Percentiles rank a stretch among this genome's conserved stretches.
phyloP scores from a whole-genome alignment of 2,797 vertebrate genomes.

The Erethizon dorsatum region DNA sequence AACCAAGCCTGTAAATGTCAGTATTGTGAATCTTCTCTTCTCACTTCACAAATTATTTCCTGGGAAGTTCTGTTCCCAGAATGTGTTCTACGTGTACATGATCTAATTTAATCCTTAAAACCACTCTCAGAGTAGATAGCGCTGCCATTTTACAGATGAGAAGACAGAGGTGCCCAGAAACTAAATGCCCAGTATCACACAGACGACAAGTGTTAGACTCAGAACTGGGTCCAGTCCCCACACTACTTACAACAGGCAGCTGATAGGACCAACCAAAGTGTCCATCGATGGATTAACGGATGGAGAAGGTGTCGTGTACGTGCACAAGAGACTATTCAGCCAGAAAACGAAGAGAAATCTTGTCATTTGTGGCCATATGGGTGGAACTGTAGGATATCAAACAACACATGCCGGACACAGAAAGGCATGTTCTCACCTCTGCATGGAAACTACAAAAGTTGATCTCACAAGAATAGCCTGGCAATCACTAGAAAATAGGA shows the following conservation, averaged over 20 bases:
- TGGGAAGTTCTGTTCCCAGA: background rate
- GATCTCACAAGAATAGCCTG: background rate
- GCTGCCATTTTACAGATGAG: background rate
- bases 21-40: background rate
- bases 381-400: background rate
- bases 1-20: background rate
- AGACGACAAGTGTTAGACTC: background rate
- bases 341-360: background rate
- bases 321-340: background rate
- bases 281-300: background rate
- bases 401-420: background rate
- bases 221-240: background rate
- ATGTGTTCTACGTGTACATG: background rate
- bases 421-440: background rate
- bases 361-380: background rate
- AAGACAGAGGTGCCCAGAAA: constrained; percentile 11
- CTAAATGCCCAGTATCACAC: background rate
- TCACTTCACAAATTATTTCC: background rate
- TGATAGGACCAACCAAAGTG: too few species aligned
- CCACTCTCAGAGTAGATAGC: background rate
- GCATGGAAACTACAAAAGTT: background rate
- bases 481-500: background rate
- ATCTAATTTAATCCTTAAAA: background rate
- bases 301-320: background rate
- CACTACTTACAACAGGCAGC: background rate